phyloP scores from a whole-genome alignment of 2,113 vertebrate species.

The Tenrec ecaudatus region DNA sequence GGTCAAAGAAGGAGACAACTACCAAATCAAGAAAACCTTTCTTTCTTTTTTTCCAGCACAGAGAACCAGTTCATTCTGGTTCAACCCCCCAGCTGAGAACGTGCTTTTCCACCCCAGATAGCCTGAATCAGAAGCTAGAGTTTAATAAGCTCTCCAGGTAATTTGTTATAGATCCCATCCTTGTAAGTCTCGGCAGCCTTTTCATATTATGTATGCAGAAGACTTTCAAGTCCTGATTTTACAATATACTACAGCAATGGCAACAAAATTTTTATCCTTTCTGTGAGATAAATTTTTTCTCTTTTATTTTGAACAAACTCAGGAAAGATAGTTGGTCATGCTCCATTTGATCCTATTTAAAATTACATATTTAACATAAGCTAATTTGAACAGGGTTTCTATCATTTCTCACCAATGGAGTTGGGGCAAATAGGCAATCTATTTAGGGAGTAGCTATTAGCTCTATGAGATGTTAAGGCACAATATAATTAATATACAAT shows the following conservation, averaged over 20 bases:
- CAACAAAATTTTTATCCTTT: conserved; percentile 23
- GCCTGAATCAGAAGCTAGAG: neutral
- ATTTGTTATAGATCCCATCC: neutral
- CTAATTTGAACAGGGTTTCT: conserved; percentile 44
- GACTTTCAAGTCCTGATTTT: no score
- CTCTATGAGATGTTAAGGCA: conserved; percentile 22
- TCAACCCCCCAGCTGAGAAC: neutral
- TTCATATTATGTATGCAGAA: no score
- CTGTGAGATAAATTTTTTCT: conserved; percentile 24
- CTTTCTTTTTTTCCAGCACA: neutral
- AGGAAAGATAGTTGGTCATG: neutral
- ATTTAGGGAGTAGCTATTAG: neutral
- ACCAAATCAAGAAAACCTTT: conserved; percentile 23
- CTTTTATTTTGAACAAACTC: conserved; percentile 36
- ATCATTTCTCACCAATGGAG: neutral
- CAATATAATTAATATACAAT: neutral
- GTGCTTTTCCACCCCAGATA: neutral
- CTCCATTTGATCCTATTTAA: neutral
- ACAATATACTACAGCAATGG: neutral
- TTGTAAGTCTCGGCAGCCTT: no score
- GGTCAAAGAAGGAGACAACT: neutral
- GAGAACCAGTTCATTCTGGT: no score
- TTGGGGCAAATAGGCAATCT: conserved; percentile 20
- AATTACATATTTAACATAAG: neutral
- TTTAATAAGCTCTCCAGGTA: neutral